Percentiles rank a stretch among this genome's conserved stretches.
phyloP scores from a whole-genome alignment of 2,113 vertebrate species.

The Loxodonta africana region DNA sequence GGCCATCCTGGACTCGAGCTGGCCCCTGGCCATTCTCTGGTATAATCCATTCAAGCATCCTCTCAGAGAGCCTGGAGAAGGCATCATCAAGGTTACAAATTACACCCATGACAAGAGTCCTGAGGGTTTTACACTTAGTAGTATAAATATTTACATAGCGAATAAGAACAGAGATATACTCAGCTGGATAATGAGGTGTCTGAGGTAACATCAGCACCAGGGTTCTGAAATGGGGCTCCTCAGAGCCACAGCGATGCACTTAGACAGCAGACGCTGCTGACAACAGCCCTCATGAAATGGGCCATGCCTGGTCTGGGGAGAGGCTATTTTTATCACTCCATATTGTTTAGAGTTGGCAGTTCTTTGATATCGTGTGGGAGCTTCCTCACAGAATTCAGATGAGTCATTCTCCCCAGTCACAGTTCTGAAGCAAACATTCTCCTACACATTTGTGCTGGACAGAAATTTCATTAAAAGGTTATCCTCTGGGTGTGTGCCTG shows the following conservation, averaged over 20 bases:
- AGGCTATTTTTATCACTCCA: not conserved
- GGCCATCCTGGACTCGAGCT: not conserved
- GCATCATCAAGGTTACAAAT: not conserved
- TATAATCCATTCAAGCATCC: too few species aligned
- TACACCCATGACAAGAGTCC: not conserved
- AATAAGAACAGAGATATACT: not conserved
- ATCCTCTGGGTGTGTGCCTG: not conserved
- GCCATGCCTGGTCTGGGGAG: rapidly evolving
- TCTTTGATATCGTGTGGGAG: not conserved
- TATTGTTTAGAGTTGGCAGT: not conserved
- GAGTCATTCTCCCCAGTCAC: not conserved
- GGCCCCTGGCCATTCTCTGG: rapidly evolving
- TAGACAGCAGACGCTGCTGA: not conserved
- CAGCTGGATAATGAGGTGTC: not conserved
- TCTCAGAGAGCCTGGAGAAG: not conserved
- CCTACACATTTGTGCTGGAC: not conserved
- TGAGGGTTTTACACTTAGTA: not conserved
- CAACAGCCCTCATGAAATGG: too few species aligned
- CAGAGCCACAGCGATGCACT: not conserved
- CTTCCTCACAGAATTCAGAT: not conserved
- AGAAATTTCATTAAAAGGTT: not conserved
- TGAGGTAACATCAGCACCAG: not conserved
- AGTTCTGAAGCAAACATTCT: not conserved
- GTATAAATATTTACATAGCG: constrained; percentile 10
- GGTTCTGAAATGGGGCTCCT: not conserved